Base-by-base conservation (phyloP, 2,113 vertebrate genomes). In the Eleginops maclovinus region DNA sequence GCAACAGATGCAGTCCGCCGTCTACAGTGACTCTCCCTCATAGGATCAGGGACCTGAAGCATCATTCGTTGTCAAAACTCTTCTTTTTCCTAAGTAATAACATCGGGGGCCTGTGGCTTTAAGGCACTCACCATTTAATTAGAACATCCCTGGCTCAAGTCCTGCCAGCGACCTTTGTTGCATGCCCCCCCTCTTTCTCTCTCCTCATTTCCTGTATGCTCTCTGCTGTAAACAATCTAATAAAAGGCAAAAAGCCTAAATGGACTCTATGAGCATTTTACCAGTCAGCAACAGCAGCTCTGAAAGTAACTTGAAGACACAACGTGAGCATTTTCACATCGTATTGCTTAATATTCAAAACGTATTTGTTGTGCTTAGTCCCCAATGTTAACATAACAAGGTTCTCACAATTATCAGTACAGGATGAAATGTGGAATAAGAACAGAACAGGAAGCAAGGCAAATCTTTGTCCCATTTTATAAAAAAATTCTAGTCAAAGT, bases 191-290 rank as follows among this genome's bases (percentile, higher is more conserved):
- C 4, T 14, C 43, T 14, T 12, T 2, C 67, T 22, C 70, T 65
- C 58, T 46, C n/a, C 43, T 61, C 60, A 55, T 64, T 82, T 82
- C 78, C 77, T 79, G 54, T 58, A 72, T 47, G 31, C 50, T 28
- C 26, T 77, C 26, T 43, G 60, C 41, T 86, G 19, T 66, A 54
- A 51, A 67, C 28, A 60, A 62, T 63, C 58, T 44, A 74, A 83
- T 82, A 76, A 84, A 62, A 71, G 44, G 26, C 51, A 67, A 24
- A 58, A 14, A 47, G 31, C 47, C 36, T 21, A 47, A 36, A 78
- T 50, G 19, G 47, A 82, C 61, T 70, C 19, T 11, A 13, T 22
- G 7, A 16, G 0, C 63, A 56, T 73, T 78, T 44, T 24, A 56
- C 31, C 26, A 17, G 10, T 24, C 71, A 24, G 44, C 15, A 17